Evolutionary conservation across 2,888 invertebrate genomes (phyloP), one percentile per base, ranked within the genome.

Genomic region (Myopa tessellatipennis): DNA sequence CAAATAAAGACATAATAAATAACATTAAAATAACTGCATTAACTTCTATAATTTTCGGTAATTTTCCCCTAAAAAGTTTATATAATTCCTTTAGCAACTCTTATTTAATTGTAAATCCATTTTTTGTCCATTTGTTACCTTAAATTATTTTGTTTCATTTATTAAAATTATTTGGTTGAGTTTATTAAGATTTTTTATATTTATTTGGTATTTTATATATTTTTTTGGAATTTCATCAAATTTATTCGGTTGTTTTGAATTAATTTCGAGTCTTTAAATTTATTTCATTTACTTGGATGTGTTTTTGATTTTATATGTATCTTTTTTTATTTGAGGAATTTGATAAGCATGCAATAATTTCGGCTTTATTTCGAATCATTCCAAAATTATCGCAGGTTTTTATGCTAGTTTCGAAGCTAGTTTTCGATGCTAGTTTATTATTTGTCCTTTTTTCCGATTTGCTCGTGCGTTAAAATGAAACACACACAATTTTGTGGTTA

Each of bases 311-410:
- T 38, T 76, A 45, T 18, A 12, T 61, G n/a, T n/a, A n/a, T 16
- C 77, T 78, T 74, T 77, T 82, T 83, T 82, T 81, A 83, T 84
- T 87, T 88, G 89, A 89, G 89, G 89, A 89, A 89, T 89, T 89
- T 86, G 89, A 89, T 88, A 88, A 74, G 61, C 72, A 85, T 86
- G 85, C 88, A 87, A 87, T 86, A 84, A 84, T 83, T 85, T 83
- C 82, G 78, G n/a, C n/a, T 65, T 65, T 65, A 34, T 65, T 26
- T 7, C 34, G 65, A 16, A 36, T 38, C 26, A 36, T 65, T 65
- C 36, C 36, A 8, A 65, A 65, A 34, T 58, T 16, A 58, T 58
- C n/a, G 18, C 58, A 58, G 7, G 1, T 18, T n/a, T 6, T 14
- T 14, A 18, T 58, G 58, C 10, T 45, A 45, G 45, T 6, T 45